Evolutionary conservation across 2,797 vertebrate genomes (phyloP).

Genomic region (Rhinogobio ventralis): DNA sequence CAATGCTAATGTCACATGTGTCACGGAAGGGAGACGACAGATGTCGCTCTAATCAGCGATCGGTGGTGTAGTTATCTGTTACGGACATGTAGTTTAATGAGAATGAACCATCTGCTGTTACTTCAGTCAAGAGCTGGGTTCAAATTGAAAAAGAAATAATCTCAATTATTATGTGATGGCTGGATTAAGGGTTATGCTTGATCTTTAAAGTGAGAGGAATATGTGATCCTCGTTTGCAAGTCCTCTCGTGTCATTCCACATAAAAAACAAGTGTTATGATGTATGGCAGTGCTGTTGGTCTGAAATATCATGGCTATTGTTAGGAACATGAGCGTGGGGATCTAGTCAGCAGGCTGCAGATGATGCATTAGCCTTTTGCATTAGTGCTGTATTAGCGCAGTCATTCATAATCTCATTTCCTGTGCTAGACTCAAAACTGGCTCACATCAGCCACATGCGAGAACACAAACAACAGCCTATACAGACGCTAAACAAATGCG

Average conservation of each 20-base stretch:
- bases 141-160: background rate
- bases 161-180: background rate
- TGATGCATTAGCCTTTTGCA: slow-evolving; percentile 70
- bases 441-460: slow-evolving; percentile 66
- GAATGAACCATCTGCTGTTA: slow-evolving; percentile 4
- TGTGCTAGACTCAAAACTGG: slow-evolving; percentile 67
- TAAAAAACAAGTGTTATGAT: background rate
- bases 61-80: slow-evolving; percentile 2
- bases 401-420: slow-evolving; percentile 79
- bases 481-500: background rate
- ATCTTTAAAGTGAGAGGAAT: background rate
- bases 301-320: slow-evolving; percentile 28
- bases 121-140: background rate
- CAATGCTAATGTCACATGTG: background rate
- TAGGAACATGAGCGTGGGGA: slow-evolving; percentile 17
- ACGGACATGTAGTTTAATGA: slow-evolving; percentile 1
- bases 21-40: background rate
- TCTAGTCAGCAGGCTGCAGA: slow-evolving; percentile 65
- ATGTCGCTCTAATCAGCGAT: background rate
- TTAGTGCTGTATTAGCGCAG: slow-evolving; percentile 68
- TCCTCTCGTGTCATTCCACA: background rate
- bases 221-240: background rate
- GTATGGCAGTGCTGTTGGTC: slow-evolving; percentile 21
- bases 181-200: slow-evolving; percentile 12
- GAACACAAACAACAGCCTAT: slow-evolving; percentile 57